Percentiles rank a stretch among this genome's conserved stretches.
Conservation (phyloP, 1,140 invertebrate genomes). For the Adelges cooleyi region DNA sequence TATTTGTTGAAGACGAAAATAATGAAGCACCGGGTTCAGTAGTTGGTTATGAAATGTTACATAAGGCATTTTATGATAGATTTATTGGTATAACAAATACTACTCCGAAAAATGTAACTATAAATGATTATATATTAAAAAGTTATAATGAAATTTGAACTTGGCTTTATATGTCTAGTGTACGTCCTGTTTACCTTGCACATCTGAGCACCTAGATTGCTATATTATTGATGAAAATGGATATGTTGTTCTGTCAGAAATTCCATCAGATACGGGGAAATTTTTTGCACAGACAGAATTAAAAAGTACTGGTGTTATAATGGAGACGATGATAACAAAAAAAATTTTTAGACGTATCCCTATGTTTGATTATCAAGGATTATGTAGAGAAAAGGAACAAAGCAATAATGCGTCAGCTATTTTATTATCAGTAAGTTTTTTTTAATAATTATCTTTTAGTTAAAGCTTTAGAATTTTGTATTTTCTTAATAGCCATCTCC, state of each 20-base stretch:
- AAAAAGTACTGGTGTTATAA: conserved; percentile 53
- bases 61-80: conserved; percentile 49
- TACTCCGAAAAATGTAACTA: too few species aligned
- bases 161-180: too few species aligned
- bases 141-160: conserved; percentile 41
- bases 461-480: background rate
- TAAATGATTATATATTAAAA: too few species aligned
- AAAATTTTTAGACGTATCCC: conserved; percentile 62
- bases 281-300: conserved; percentile 67
- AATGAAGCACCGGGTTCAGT: conserved; percentile 74
- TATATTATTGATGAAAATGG: conserved; percentile 82
- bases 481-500: background rate
- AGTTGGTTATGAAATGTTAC: conserved; percentile 71
- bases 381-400: conserved; percentile 45
- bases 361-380: conserved; percentile 76
- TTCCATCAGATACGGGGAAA: conserved; percentile 54
- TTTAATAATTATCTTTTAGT: background rate
- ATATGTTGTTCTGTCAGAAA: conserved; percentile 68
- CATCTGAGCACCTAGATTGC: conserved; percentile 53
- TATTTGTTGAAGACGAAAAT: conserved; percentile 67
- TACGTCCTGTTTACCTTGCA: conserved; percentile 40
- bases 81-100: conserved; percentile 54
- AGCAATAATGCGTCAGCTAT: conserved; percentile 38
- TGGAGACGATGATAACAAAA: conserved; percentile 61
- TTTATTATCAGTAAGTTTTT: conserved; percentile 39